A percentile compares a stretch with the other conserved stretches of the same genome.
Conservation (phyloP, 2,888 invertebrate genomes). For the Cinara cedri region DNA sequence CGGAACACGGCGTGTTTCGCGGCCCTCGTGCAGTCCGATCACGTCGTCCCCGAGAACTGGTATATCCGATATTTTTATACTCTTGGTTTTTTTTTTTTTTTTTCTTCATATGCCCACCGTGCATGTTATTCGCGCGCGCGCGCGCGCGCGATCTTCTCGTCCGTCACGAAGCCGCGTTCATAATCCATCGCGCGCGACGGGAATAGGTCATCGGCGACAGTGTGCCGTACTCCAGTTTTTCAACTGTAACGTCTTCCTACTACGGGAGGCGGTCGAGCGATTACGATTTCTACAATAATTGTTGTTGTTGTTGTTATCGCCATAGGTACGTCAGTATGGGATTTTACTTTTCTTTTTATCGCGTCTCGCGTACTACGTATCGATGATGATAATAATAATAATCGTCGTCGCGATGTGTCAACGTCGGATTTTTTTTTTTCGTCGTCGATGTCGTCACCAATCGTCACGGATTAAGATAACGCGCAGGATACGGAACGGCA, state of each 20-base stretch:
- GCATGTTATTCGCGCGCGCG: no score
- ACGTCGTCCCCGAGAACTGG: conserved; percentile 2
- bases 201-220: conserved; percentile 46
- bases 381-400: no score
- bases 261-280: not conserved
- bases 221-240: conserved; percentile 46
- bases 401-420: not conserved
- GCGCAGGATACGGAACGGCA: no score
- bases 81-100: conserved; percentile 46
- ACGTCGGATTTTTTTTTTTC: no score
- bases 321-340: no score
- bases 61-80: not conserved
- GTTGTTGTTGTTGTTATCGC: not conserved
- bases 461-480: no score
- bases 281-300: conserved; percentile 37
- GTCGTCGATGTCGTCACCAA: no score
- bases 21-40: conserved; percentile 15
- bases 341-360: conserved; percentile 40
- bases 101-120: not conserved
- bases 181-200: no score
- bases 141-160: conserved; percentile 17
- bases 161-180: no score
- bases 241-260: not conserved
- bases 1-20: conserved; percentile 48
- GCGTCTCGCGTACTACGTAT: not conserved